Base-by-base conservation (phyloP, 2,113 vertebrate genomes). In the Brienomyrus longianalis region DNA sequence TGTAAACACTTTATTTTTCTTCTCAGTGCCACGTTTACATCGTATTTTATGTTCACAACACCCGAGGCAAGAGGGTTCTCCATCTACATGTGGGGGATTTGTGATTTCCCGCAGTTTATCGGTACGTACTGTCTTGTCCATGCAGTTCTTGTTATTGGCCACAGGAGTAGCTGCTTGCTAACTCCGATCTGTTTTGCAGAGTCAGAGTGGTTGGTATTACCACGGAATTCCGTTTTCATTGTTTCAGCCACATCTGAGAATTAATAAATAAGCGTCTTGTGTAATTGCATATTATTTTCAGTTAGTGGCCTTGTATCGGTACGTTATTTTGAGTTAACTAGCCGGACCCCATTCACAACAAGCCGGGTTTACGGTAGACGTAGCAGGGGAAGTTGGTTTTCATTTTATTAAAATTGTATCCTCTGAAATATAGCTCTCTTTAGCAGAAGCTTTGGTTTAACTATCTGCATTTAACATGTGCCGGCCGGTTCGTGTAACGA, bases 61-160 rank as follows among this genome's bases (percentile, higher is more conserved):
- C 43, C 90, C 48, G 35, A 90, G 89, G 90, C 90, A 89, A 89
- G 93, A 93, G 92, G 90, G 88, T 90, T 92, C 80, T 91, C 91
- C 92, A 94, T 89, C 90, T 95, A 92, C 93, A 95, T 95, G 94
- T 92, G 92, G 93, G 92, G 93, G 92, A 93, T 90, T 92, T 80
- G 90, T 88, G 86, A 90, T 92, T 92, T 93, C 50, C 92, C 92
- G 91, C 89, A 94, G 93, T 93, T 92, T 94, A 86, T 94, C 90
- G 96, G 96, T 96, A 95, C 89, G 96, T 96, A 94, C 92, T 91
- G 92, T 90, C 89, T 54, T 91, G 90, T 90, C 90, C 86, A 83
- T 92, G 90, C 91, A 94, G 90, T 95, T 93, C 91, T 94, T 92
- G 90, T 91, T 92, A 51, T 80, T 92, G 90, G 92, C 92, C 86